phyloP scores from a whole-genome alignment of 2,888 invertebrate genomes.

The Caenorhabditis auriculariae region DNA sequence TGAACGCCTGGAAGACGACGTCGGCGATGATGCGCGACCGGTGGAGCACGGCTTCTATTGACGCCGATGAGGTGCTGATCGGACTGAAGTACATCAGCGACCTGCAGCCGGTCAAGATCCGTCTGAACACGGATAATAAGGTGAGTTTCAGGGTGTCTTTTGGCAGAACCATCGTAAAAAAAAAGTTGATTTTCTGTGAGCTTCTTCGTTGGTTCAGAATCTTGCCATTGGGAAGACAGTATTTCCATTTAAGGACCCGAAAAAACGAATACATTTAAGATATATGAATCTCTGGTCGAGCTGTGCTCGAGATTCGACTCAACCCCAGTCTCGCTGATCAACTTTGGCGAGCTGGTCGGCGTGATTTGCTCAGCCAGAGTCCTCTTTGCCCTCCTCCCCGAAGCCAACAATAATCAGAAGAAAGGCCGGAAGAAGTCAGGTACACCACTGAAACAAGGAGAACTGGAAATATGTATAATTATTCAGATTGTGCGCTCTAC shows the following conservation, averaged over 20 bases:
- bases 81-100: conserved; percentile 41
- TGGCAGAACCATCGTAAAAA: no score
- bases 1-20: conserved; percentile 26
- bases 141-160: no score
- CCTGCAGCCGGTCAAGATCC: conserved; percentile 19
- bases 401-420: not conserved
- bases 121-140: conserved; percentile 15
- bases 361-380: conserved; percentile 9
- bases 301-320: conserved; percentile 12
- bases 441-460: no score
- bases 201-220: no score
- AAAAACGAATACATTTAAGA: no score
- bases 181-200: no score
- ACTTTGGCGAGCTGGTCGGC: conserved; percentile 21
- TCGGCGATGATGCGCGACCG: conserved; percentile 27
- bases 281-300: conserved; percentile 15
- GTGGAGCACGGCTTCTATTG: conserved; percentile 25
- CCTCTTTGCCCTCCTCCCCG: not conserved
- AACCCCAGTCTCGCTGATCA: conserved; percentile 20
- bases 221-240: no score
- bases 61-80: conserved; percentile 35
- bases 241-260: no score
- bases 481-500: conserved; percentile 18
- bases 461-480: not conserved
- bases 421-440: no score